Evolutionary conservation across 2,113 vertebrate species (phyloP), one percentile per base, ranked within the genome.

Genomic region (Acrocephalus arundinaceus): DNA sequence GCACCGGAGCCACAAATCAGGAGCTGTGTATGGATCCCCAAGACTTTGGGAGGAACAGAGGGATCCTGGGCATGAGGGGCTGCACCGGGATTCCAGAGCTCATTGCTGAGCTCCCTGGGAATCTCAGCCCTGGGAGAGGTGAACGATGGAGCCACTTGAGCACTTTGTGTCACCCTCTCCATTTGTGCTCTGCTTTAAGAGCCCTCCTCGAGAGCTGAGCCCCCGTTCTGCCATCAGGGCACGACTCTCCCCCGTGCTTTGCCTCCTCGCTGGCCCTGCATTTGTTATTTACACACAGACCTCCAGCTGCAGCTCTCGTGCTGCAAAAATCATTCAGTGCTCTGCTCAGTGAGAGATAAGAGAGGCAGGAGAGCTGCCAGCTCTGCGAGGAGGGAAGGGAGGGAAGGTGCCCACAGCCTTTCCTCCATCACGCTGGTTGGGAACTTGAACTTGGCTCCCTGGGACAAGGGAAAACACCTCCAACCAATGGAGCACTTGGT

Each of bases 281-380:
- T 83, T 87, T 88, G 6, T 77, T 85, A 73, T 93, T 96, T 76
- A 85, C 85, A 74, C 81, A 66, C 5, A 66, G 66, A 74, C 67
- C 87, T 94, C 91, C 93, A 90, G 91, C 90, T 94, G 94, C 91
- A 94, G 33, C 62, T 85, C 78, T 67, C 39, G 4, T 15, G 63
- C 63, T 91, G 67, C 67, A 87, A 30, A 72, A 82, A 74, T 23
- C 73, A 23, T 28, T 46, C 46, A 5, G 35, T 1, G 7, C 45
- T 92, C 80, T 91, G 88, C 33, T 92, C 20, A 7, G 75, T 0
- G 10, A 66, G 67, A 93, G 95, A 95, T 77, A 96, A 93, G 85
- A 85, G 90, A 71, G 33, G 59, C 58, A 90, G 93, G 91, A 96
- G 82, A 74, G 67, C 87, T 94, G 95, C 94, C 95, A 94, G 91